Percentiles rank a stretch among this genome's conserved stretches.
These are phyloP conservation scores for Micromesistius poutassou DNA, from an alignment of 2,797 vertebrate species.

Conservation along the genomic window DNA sequence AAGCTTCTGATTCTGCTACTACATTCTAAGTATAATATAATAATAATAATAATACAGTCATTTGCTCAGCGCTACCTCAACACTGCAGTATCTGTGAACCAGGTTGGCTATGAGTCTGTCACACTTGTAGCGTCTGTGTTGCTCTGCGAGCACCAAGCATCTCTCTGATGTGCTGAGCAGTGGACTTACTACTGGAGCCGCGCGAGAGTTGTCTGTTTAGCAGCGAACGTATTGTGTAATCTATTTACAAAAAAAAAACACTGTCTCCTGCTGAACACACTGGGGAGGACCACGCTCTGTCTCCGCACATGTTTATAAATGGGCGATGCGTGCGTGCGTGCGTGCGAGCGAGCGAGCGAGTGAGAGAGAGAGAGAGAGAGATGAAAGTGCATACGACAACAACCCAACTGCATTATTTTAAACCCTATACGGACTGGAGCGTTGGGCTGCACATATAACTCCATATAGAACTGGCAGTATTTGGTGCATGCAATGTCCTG, in stretches of 20 bases:
- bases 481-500: too few species aligned
- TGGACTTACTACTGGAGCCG: neutral
- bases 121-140: constrained; percentile 4
- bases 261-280: neutral
- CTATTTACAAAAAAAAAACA: neutral
- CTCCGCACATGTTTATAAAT: neutral
- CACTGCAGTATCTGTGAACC: too few species aligned
- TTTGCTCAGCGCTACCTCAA: too few species aligned
- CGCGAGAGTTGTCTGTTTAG: neutral
- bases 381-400: too few species aligned
- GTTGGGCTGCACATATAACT: too few species aligned
- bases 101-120: too few species aligned
- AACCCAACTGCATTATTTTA: neutral
- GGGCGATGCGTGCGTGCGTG: constrained; percentile 1
- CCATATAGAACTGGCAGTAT: too few species aligned
- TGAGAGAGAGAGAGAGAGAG: too few species aligned
- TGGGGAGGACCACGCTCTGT: neutral
- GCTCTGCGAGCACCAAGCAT: neutral
- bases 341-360: neutral
- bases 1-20: too few species aligned
- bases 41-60: too few species aligned
- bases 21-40: too few species aligned
- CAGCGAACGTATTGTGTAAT: constrained; percentile 14
- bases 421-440: neutral
- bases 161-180: constrained; percentile 11